phyloP scores from a whole-genome alignment of 1,140 invertebrate genomes.

The Drosophila virilis region DNA sequence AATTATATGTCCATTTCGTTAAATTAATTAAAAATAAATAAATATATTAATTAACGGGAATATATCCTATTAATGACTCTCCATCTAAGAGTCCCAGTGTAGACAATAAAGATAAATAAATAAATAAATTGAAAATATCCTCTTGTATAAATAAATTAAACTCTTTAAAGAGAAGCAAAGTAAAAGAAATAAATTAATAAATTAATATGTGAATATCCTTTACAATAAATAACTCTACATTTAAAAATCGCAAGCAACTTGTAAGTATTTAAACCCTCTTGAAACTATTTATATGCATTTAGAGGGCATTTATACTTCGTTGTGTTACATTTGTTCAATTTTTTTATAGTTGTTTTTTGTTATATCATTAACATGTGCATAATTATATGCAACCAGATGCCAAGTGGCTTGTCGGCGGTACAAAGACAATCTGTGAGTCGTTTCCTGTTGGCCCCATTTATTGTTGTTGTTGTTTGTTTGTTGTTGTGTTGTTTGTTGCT shows the following conservation, averaged over 20 bases:
- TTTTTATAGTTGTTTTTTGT: constrained; percentile 19
- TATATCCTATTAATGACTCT: too few relatives aligned
- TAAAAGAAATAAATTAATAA: too few relatives aligned
- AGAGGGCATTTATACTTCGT: constrained; percentile 10
- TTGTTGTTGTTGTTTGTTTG: constrained; percentile 12
- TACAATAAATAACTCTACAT: too few relatives aligned
- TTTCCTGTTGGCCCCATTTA: constrained; percentile 52
- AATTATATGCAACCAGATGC: constrained; percentile 61
- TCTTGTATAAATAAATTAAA: too few relatives aligned
- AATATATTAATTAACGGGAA: too few relatives aligned
- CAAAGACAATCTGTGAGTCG: constrained; percentile 64
- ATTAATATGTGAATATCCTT: too few relatives aligned
- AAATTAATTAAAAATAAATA: too few relatives aligned
- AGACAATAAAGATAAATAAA: not conserved
- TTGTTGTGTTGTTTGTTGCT: constrained; percentile 11
- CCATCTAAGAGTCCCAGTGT: not conserved
- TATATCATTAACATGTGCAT: constrained; percentile 58
- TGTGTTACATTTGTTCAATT: not conserved
- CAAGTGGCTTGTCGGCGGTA: constrained; percentile 49
- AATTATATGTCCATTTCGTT: too few relatives aligned
- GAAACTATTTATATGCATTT: too few relatives aligned
- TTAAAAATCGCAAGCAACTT: too few relatives aligned
- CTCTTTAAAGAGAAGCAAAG: not conserved
- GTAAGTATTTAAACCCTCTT: too few relatives aligned
- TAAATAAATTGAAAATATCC: too few relatives aligned